These are phyloP conservation scores for Trichosurus vulpecula DNA, from an alignment of 2,797 vertebrate genomes.

Conservation along the genomic window DNA sequence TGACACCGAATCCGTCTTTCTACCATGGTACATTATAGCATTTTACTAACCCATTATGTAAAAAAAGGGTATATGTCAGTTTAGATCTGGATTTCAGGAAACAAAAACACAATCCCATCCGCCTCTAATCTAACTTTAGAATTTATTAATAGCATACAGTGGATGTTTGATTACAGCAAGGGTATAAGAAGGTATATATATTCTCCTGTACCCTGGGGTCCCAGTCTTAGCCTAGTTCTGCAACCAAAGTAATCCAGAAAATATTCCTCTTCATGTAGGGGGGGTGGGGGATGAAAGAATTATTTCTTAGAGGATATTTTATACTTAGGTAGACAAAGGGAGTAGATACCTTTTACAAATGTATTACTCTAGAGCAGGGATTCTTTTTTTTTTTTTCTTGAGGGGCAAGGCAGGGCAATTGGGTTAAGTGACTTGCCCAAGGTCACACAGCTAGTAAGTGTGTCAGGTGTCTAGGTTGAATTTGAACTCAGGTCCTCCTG, in stretches of 20 bases:
- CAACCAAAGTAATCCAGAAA: not conserved
- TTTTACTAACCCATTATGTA: not conserved
- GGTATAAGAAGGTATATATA: not conserved
- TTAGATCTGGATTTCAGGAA: not conserved
- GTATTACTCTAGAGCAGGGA: too few relatives aligned
- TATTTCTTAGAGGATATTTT: not conserved
- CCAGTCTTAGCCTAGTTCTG: not conserved
- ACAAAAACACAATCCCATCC: not conserved
- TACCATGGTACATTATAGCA: not conserved
- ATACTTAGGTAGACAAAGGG: not conserved
- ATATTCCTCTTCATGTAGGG: not conserved
- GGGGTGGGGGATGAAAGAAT: not conserved
- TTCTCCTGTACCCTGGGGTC: not conserved
- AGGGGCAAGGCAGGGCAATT: too few relatives aligned
- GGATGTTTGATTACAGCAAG: not conserved
- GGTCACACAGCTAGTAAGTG: too few relatives aligned
- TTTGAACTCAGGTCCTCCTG: too few relatives aligned
- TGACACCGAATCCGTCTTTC: not conserved
- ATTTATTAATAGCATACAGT: not conserved
- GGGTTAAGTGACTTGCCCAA: too few relatives aligned
- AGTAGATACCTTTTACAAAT: not conserved
- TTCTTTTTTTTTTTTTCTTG: too few relatives aligned
- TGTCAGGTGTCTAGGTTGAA: too few relatives aligned
- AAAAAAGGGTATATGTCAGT: not conserved
- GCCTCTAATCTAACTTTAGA: not conserved